Base-by-base conservation (phyloP, 2,113 vertebrate species). In the Syrrhaptes paradoxus region DNA sequence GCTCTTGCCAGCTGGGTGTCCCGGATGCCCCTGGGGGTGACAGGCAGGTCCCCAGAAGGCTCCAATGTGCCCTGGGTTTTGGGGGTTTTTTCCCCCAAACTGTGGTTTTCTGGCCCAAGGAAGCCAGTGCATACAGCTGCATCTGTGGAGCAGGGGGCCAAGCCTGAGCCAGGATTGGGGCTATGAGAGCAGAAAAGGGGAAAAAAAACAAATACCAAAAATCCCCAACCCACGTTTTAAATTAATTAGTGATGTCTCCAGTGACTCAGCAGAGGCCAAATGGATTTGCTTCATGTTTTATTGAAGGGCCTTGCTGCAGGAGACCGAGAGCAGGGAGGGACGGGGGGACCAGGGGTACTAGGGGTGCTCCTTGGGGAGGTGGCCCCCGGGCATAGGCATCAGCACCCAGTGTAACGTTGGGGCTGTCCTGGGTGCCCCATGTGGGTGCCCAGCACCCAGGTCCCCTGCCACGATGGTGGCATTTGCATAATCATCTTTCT, bases 251-350 rank as follows among this genome's bases (percentile, higher is more conserved):
- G 89, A 90, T 74, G 80, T 92, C 94, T 43, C 90, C 3, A 1
- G 80, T 93, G 96, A 95, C 76, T 95, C 95, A 93, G 88, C 94
- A 88, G 83, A 90, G 59, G 41, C 88, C 92, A 92, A 94, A 93
- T 86, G 90, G 79, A 80, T 79, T 70, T 51, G 46, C 83, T 76
- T 95, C 88, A 75, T 95, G 92, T 81, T 94, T 96, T 89, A 92
- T 89, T 51, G 87, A 95, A 90, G 58, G 93, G 2, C 24, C 77
- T 58, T 71, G 87, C 89, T 65, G 70, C 1, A 0, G 59, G 61
- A 90, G 68, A 34, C 83, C 63, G 83, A 76, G 72, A 68, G 68
- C 83, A 74, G 55, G 0, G 0, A 76, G 80, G 58, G 28, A 63
- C 4, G 9, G 12, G 24, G 38, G 58, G 29, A 25, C 0, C 41